These are phyloP conservation scores for Lophotriccus pileatus DNA, from an alignment of 2,797 vertebrate genomes.

Conservation along the genomic window DNA sequence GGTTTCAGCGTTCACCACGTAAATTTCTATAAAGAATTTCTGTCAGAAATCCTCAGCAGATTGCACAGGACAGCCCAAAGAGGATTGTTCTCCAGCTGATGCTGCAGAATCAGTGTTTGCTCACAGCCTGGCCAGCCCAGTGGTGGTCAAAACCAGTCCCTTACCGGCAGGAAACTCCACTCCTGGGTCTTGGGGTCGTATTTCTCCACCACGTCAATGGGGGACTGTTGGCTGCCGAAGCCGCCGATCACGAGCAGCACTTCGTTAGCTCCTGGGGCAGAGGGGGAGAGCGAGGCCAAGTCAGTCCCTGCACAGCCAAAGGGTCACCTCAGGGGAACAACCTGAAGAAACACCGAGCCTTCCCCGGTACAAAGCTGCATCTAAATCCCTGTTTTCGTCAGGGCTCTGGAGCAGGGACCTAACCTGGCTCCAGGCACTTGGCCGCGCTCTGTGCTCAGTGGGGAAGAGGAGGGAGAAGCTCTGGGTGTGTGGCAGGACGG, in stretches of 20 bases:
- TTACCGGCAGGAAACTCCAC: constrained; percentile 96
- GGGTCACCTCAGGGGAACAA: background rate
- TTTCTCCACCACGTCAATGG: constrained; percentile 96
- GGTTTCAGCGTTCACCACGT: background rate
- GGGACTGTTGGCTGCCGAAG: constrained; percentile 97
- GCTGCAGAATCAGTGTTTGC: background rate
- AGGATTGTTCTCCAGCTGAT: background rate
- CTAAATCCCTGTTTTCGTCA: background rate
- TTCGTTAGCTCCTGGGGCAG: constrained; percentile 90
- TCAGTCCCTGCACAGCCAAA: background rate
- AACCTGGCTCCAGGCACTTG: background rate
- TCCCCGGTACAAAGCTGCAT: background rate
- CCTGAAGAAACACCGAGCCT: background rate
- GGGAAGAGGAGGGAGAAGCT: background rate
- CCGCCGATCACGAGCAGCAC: constrained; percentile 95
- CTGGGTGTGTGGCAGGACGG: background rate
- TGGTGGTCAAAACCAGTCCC: constrained; percentile 30
- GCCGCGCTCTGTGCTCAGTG: background rate
- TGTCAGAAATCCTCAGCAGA: background rate
- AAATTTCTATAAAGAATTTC: background rate
- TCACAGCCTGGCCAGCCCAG: background rate
- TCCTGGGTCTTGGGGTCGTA: constrained; percentile 98
- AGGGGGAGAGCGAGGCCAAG: background rate
- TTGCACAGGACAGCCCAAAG: background rate
- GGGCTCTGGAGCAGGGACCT: background rate